Conservation (phyloP, 2,888 invertebrate species). For the Cerastis rubricosa region DNA sequence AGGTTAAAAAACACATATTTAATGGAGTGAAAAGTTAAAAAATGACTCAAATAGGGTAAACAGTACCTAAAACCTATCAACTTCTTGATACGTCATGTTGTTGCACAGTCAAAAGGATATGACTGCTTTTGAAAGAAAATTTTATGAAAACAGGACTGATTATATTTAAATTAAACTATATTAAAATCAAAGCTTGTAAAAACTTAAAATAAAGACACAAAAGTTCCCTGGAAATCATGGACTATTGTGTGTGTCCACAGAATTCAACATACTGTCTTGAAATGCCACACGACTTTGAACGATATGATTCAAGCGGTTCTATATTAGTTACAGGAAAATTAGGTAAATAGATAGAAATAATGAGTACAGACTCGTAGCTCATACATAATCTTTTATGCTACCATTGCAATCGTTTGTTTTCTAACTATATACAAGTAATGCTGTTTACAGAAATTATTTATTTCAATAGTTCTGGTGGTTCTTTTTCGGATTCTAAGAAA, state of each 20-base stretch:
- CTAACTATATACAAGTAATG: background rate
- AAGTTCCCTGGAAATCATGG: background rate
- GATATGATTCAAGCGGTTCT: background rate
- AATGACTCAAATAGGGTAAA: conserved; percentile 13
- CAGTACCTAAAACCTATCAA: background rate
- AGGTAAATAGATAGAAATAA: background rate
- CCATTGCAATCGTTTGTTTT: background rate
- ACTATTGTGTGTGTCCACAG: background rate
- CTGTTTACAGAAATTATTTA: background rate
- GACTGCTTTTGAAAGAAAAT: background rate
- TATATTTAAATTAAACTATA: background rate
- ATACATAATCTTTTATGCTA: background rate
- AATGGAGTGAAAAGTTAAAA: conserved; percentile 17
- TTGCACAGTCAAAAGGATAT: background rate
- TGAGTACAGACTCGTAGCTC: background rate
- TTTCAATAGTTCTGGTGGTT: background rate
- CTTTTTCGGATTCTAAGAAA: conserved; percentile 18
- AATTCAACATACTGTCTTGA: background rate
- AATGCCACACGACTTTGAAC: background rate
- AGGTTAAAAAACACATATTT: conserved; percentile 13
- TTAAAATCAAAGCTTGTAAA: background rate
- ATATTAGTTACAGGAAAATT: background rate
- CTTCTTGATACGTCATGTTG: background rate
- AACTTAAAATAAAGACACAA: background rate
- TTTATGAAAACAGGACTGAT: background rate